These are phyloP conservation scores for Oncorhynchus gorbuscha DNA, from an alignment of 2,113 vertebrate species.

Conservation along the genomic window DNA sequence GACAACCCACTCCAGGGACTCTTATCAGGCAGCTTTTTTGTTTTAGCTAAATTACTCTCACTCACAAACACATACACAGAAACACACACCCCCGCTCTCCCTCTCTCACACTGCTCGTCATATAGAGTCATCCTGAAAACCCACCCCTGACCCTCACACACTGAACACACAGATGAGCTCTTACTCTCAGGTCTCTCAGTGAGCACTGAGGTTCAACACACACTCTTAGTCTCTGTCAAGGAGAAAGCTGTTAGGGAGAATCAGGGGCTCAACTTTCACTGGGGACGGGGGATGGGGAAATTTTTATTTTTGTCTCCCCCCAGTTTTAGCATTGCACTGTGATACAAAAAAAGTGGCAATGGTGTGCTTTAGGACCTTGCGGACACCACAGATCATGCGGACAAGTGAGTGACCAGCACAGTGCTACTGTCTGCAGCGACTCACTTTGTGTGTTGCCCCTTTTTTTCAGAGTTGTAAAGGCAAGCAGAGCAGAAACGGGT, in stretches of 20 bases:
- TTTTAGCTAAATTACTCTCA: constrained; percentile 50
- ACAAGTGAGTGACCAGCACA: no score
- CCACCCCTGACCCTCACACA: neutral
- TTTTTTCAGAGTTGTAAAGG: no score
- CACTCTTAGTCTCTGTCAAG: constrained; percentile 72
- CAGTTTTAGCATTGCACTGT: no score
- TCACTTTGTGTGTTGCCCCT: no score
- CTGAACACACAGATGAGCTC: constrained; percentile 46
- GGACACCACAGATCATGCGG: no score
- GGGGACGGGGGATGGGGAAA: neutral
- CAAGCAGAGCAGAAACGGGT: no score
- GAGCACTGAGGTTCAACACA: constrained; percentile 74
- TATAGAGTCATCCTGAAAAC: neutral
- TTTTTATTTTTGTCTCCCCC: neutral
- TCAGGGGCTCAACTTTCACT: constrained; percentile 60
- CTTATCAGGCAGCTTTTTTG: constrained; percentile 63
- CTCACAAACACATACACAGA: constrained; percentile 20
- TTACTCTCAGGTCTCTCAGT: constrained; percentile 63
- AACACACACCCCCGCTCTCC: neutral
- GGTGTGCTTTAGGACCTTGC: no score
- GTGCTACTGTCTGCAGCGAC: no score
- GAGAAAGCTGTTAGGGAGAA: constrained; percentile 56
- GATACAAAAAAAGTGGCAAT: no score
- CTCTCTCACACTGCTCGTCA: constrained; percentile 4
- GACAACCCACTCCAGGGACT: constrained; percentile 56